A percentile compares a stretch with the other conserved stretches of the same genome.
phyloP scores from a whole-genome alignment of 35 echinoderm and acorn worm genomes.

The Lytechinus variegatus region DNA sequence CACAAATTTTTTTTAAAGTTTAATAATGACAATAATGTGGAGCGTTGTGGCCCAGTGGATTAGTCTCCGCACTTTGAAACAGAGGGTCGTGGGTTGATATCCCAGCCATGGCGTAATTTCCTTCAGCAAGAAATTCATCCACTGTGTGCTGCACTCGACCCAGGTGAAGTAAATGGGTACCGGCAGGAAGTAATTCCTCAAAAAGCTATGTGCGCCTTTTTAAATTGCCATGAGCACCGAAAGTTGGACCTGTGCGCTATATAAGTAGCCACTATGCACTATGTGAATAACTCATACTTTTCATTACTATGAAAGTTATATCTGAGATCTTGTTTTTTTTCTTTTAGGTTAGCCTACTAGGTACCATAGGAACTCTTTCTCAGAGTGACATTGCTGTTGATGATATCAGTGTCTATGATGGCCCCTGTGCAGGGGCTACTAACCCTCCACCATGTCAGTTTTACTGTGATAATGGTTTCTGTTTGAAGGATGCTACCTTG shows the following conservation, averaged over 20 bases:
- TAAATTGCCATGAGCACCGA: background rate
- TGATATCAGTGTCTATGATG: slow-evolving; percentile 58
- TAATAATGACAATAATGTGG: no score
- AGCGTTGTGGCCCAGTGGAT: no score
- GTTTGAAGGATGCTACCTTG: slow-evolving; percentile 42
- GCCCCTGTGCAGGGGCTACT: slow-evolving; percentile 42
- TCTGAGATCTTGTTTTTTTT: background rate
- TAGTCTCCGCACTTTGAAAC: no score
- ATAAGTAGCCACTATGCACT: no score
- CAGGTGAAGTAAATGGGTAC: background rate
- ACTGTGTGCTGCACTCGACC: no score
- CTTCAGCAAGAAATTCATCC: no score
- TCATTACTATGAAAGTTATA: background rate
- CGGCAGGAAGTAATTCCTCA: background rate
- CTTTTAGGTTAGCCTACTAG: slow-evolving; percentile 72
- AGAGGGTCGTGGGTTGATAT: no score
- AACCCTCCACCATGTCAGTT: slow-evolving; percentile 71
- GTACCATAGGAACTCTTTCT: slow-evolving; percentile 54
- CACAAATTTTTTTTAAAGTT: no score
- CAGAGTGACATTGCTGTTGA: slow-evolving; percentile 90
- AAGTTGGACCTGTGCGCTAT: no score
- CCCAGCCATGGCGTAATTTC: no score
- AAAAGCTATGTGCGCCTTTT: no score
- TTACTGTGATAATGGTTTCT: slow-evolving; percentile 60
- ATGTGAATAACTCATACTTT: background rate